Conservation (phyloP, 2,113 vertebrate genomes). For the Tychaedon coryphoeus region DNA sequence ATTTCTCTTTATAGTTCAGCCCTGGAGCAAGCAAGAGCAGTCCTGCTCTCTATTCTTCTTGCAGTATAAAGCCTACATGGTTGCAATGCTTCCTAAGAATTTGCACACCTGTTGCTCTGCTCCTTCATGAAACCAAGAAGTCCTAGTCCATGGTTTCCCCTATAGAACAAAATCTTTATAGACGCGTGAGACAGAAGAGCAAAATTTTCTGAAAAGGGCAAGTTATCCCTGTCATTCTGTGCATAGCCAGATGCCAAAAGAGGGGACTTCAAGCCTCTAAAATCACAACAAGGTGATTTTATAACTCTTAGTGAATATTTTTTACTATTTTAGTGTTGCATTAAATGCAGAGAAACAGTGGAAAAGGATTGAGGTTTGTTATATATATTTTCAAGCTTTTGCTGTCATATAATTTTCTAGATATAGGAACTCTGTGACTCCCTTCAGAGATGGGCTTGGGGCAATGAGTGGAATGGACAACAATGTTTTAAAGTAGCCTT, state of each 20-base stretch:
- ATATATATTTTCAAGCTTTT: background rate
- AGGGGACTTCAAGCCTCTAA: background rate
- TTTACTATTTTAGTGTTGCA: background rate
- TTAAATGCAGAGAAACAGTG: background rate
- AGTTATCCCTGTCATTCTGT: background rate
- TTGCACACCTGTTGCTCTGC: no score
- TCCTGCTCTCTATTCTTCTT: background rate
- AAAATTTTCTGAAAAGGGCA: background rate
- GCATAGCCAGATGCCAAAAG: background rate
- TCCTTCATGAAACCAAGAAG: background rate
- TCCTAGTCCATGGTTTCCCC: background rate
- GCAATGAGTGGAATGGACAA: rapidly evolving
- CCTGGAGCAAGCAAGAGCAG: background rate
- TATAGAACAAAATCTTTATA: background rate
- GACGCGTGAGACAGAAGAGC: background rate
- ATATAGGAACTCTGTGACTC: background rate
- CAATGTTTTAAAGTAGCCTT: background rate
- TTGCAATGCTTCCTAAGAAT: background rate
- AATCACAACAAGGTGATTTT: background rate
- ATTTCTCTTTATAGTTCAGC: background rate
- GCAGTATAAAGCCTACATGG: background rate
- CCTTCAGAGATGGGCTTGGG: background rate
- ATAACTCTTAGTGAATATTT: background rate
- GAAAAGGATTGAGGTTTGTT: background rate
- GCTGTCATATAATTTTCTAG: background rate